Base-by-base conservation (phyloP, 1,140 invertebrate species). In the Meloidogyne hapla region DNA sequence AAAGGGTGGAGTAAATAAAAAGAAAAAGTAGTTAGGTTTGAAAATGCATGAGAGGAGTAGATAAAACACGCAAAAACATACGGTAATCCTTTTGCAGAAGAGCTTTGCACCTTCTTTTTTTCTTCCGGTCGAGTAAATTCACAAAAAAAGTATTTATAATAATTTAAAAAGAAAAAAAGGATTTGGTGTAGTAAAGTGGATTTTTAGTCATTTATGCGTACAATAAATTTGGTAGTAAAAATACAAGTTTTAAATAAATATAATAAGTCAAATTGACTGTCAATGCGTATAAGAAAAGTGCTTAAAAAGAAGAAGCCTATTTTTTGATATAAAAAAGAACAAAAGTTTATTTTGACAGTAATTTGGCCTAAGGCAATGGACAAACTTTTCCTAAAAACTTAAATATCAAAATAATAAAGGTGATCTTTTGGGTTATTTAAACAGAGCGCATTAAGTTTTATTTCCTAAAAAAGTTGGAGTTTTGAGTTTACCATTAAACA, bases 1-100 rank as follows among this genome's bases (percentile, higher is more conserved):
- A 56, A 56, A 56, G 48, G 48, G 48, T 56, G 48, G 48, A 56
- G 48, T 56, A 6, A 56, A 56, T 56, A 56, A 56, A 56, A 56
- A n/a, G 6, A n/a, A n/a, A 18, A 15, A 6, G 33, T 5, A 33
- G 33, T 33, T 5, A 33, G 33, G 33, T 33, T 33, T 33, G 33
- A 18, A n/a, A 56, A 56, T 56, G 48, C 12, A 56, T 48, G 45
- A 15, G 48, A 4, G 48, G 18, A 56, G 48, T 56, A 56, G 48
- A n/a, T 56, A 56, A 56, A 56, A n/a, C 18, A n/a, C 18, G 45
- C 45, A 56, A 56, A 56, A 56, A 56, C 48, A 56, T 56, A 56
- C 48, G 48, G 48, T 56, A 56, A 56, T 56, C 48, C 48, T 56
- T n/a, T n/a, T 33, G 33, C 33, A 56, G 13, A 45, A 15, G 5